These are phyloP conservation scores for Paragorgia papillata DNA, from an alignment of 92 coral and sea anemone genomes.

Conservation along the genomic window DNA sequence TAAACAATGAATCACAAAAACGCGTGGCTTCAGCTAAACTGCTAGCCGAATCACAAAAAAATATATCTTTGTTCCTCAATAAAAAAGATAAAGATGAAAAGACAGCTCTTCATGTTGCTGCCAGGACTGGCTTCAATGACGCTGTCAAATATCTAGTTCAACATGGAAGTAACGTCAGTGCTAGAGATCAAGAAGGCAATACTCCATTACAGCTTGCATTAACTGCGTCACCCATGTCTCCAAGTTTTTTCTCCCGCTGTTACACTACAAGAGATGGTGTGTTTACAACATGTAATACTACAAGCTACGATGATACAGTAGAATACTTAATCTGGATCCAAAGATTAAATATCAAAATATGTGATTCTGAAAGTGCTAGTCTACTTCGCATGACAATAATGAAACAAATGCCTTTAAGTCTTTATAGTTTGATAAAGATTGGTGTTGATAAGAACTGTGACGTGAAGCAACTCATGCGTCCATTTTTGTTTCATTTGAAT, in stretches of 20 bases:
- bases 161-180: neutral
- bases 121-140: conserved; percentile 52
- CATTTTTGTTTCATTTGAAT: neutral
- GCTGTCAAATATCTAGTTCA: conserved; percentile 51
- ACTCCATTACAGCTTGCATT: conserved; percentile 53
- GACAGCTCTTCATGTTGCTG: conserved; percentile 66
- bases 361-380: conserved; percentile 4
- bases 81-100: conserved; percentile 49
- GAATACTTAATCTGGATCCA: neutral
- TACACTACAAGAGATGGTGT: conserved; percentile 6
- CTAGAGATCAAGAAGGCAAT: conserved; percentile 39
- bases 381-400: neutral
- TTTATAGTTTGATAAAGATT: conserved; percentile 15
- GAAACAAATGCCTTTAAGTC: conserved; percentile 17
- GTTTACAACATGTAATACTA: neutral
- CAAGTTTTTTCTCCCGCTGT: neutral
- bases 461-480: too few relatives aligned
- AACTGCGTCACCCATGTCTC: conserved; percentile 7
- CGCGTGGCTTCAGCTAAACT: conserved; percentile 22
- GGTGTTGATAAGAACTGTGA: conserved; percentile 24
- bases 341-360: conserved; percentile 5
- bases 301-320: conserved; percentile 3
- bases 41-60: neutral
- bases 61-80: neutral
- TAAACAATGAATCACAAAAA: conserved; percentile 8